Evolutionary conservation across 2,797 vertebrate species (phyloP).

Genomic region (Taenioides sp.): DNA sequence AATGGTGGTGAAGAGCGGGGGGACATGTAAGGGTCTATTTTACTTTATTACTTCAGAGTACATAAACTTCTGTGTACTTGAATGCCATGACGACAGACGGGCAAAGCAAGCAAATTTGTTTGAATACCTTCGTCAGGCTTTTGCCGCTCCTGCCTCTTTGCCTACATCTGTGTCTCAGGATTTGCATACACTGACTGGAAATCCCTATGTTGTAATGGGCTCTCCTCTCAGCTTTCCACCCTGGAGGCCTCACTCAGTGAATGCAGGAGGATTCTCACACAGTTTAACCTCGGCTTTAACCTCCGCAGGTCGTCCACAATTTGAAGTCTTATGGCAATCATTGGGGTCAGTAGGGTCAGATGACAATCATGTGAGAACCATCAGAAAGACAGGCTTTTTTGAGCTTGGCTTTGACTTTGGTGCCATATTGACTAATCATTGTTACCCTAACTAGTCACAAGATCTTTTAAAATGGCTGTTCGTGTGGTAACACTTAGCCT

Average conservation of each 20-base stretch:
- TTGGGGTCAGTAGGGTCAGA: slow-evolving; percentile 36
- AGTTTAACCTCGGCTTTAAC: slow-evolving; percentile 22
- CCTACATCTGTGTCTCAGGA: slow-evolving; percentile 8
- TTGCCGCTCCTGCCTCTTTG: neutral
- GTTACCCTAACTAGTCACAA: neutral
- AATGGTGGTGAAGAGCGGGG: too few species aligned
- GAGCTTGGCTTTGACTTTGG: slow-evolving; percentile 4
- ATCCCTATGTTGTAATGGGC: slow-evolving; percentile 12
- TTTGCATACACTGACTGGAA: slow-evolving; percentile 16
- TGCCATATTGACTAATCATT: neutral
- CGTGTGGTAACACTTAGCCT: neutral
- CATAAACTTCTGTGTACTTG: too few species aligned
- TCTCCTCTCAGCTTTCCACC: neutral
- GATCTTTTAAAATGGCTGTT: neutral
- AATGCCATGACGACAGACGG: too few species aligned
- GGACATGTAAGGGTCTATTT: too few species aligned
- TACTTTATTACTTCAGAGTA: too few species aligned
- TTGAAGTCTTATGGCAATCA: slow-evolving; percentile 44
- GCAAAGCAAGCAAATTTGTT: too few species aligned
- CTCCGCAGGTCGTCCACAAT: slow-evolving; percentile 11
- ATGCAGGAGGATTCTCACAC: neutral
- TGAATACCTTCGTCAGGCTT: neutral
- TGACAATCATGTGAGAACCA: slow-evolving; percentile 46
- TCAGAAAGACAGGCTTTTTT: slow-evolving; percentile 19
- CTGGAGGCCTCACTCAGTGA: neutral